Base-by-base conservation (phyloP, 2,797 vertebrate genomes). In the Chelmon rostratus region DNA sequence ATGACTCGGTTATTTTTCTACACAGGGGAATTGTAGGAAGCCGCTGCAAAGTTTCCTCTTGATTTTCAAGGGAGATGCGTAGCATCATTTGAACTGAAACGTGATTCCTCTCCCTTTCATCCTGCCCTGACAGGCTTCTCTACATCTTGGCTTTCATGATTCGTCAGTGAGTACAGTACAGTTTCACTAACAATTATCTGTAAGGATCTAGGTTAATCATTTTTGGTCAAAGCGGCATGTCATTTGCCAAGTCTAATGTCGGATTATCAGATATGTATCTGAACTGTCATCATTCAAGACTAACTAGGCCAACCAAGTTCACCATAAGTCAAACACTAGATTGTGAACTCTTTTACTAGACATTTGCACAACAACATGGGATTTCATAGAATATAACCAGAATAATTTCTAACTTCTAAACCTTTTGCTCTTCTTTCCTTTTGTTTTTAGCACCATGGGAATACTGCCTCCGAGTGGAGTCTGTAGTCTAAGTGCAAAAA, bases 61-160 rank as follows among this genome's bases (percentile, higher is more conserved):
- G 46, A 79, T 46, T 71, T 76, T 44, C 35, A 6, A 64, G 3
- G 1, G 11, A 10, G 42, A n/a, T 58, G 61, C 0, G 3, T 68
- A 52, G 66, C 57, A 62, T 54, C 13, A 75, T 56, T 19, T 57
- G 28, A 79, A 35, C 50, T 67, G 31, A 66, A 75, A 73, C 69
- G 62, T 5, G 10, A 74, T 49, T 68, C 8, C 4, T 54, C 23
- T 40, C 7, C 5, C 42, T 81, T 86, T 81, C 40, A 78, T 76
- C 16, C 33, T 42, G 4, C n/a, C 33, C 73, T 2, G 3, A 47
- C 35, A n/a, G 50, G 18, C 6, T 54, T 72, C 46, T 78, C 12
- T 69, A 54, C 12, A 59, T 64, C 61, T 77, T 18, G 23, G 15
- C 66, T 84, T 82, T 76, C 31, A 72, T 62, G 33, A 44, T 52